These are phyloP conservation scores for Incurvaria masculella DNA, from an alignment of 2,888 invertebrate genomes.

Conservation along the genomic window DNA sequence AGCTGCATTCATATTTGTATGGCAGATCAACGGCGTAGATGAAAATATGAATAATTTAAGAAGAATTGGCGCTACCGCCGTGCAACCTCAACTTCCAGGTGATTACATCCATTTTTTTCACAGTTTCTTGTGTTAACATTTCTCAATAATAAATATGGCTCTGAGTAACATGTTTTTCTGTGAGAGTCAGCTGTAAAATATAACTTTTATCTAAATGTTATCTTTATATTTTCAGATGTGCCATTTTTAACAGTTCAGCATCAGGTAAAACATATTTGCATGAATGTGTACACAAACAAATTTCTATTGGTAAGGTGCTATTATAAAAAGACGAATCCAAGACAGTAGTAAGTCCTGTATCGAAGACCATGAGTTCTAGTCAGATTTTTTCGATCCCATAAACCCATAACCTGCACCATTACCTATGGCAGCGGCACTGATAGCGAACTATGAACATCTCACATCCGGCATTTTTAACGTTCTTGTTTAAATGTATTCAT, in stretches of 20 bases:
- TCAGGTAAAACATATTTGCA: slow-evolving; percentile 25
- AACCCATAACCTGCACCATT: too few species aligned
- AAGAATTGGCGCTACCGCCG: slow-evolving; percentile 63
- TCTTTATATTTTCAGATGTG: slow-evolving; percentile 31
- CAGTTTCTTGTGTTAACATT: neutral
- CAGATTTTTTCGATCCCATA: too few species aligned
- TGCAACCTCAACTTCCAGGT: slow-evolving; percentile 59
- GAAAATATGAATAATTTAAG: slow-evolving; percentile 57
- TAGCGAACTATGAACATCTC: too few species aligned
- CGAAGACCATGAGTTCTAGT: too few species aligned
- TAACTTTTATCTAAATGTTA: neutral
- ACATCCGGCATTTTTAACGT: too few species aligned
- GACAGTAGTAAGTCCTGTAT: too few species aligned
- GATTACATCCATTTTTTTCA: slow-evolving; percentile 4
- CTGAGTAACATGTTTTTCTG: neutral
- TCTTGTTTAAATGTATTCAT: too few species aligned
- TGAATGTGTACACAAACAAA: too few species aligned
- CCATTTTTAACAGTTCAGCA: slow-evolving; percentile 48
- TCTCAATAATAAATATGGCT: neutral
- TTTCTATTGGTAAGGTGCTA: too few species aligned
- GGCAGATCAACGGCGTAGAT: slow-evolving; percentile 63
- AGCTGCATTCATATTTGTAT: too few species aligned
- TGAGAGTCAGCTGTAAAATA: neutral
- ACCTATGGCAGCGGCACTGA: too few species aligned
- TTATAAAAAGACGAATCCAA: too few species aligned